Evolutionary conservation across 2,888 invertebrate species (phyloP), one percentile per base, ranked within the genome.

Genomic region (Macrosoma leucophasiata): DNA sequence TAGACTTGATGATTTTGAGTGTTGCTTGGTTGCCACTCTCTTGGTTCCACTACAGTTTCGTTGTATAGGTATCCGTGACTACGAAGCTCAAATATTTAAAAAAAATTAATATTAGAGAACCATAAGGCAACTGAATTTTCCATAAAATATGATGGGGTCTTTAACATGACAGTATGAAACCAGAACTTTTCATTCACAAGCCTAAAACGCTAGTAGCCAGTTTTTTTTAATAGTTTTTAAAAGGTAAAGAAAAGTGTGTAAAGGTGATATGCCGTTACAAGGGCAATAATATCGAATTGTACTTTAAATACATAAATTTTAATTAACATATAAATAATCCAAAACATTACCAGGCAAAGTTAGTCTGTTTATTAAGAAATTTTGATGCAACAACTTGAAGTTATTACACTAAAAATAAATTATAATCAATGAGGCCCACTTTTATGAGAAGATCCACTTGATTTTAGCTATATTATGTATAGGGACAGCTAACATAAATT

Each of bases 321-420:
- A 41, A 38, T 38, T 39, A 34, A 35, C 36, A 40, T 41, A 43
- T 37, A 45, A 50, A 49, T 48, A 58, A 56, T 50, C 43, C 51
- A 54, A 77, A 72, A 67, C 65, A 73, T 67, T 59, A 75, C 57
- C 70, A 78, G 74, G 75, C 72, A 76, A 63, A 78, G 74, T 81
- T 79, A 79, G 78, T 79, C 64, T 77, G 74, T 81, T 82, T 81
- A 81, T 82, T 78, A 72, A 70, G 67, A 72, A 79, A 68, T 69
- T 63, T 75, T 62, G 67, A 72, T 76, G 79, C 70, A 81, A 79
- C 76, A 78, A 78, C 78, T 75, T 72, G 63, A 52, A 75, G 78
- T 77, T 75, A 79, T 79, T 60, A 79, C 76, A 76, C 64, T 72
- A 67, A 78, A 70, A 79, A 79, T 78, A 82, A 82, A 78, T 81